A percentile compares a stretch with the other conserved stretches of the same genome.
phyloP scores from a whole-genome alignment of 2,888 invertebrate species.

The Mechanitis mazaeus region DNA sequence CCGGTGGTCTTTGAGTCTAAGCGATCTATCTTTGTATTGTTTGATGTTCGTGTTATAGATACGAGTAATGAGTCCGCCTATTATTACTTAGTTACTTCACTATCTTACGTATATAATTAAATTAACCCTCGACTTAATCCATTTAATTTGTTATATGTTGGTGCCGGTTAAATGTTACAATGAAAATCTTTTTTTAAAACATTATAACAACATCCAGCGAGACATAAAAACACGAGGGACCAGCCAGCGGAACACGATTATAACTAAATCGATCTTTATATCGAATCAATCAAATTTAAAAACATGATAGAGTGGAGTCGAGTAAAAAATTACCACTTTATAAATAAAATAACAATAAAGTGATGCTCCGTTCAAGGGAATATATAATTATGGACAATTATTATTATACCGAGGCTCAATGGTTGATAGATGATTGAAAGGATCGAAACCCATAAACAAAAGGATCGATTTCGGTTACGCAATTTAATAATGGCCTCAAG shows the following conservation, averaged over 20 bases:
- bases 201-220: constrained; percentile 19
- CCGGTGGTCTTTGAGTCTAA: constrained; percentile 64
- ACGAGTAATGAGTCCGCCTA: constrained; percentile 26
- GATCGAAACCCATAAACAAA: constrained; percentile 75
- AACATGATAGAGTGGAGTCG: constrained; percentile 70
- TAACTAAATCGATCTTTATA: constrained; percentile 73
- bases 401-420: constrained; percentile 74
- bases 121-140: constrained; percentile 9
- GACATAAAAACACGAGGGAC: constrained; percentile 54
- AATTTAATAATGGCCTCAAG: constrained; percentile 67
- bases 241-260: constrained; percentile 66
- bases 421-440: constrained; percentile 76
- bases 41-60: constrained; percentile 37
- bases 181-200: neutral
- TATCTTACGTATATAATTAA: constrained; percentile 12
- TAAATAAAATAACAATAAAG: constrained; percentile 78
- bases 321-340: constrained; percentile 75
- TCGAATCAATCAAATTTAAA: constrained; percentile 76
- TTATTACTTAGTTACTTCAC: constrained; percentile 14
- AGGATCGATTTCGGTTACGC: constrained; percentile 72
- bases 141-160: constrained; percentile 18
- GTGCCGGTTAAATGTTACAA: neutral
- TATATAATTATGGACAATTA: constrained; percentile 77
- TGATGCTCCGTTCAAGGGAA: constrained; percentile 72
- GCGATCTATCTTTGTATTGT: constrained; percentile 53